Evolutionary conservation across 2,797 vertebrate species (phyloP).

Genomic region (Rhynchonycteris naso): DNA sequence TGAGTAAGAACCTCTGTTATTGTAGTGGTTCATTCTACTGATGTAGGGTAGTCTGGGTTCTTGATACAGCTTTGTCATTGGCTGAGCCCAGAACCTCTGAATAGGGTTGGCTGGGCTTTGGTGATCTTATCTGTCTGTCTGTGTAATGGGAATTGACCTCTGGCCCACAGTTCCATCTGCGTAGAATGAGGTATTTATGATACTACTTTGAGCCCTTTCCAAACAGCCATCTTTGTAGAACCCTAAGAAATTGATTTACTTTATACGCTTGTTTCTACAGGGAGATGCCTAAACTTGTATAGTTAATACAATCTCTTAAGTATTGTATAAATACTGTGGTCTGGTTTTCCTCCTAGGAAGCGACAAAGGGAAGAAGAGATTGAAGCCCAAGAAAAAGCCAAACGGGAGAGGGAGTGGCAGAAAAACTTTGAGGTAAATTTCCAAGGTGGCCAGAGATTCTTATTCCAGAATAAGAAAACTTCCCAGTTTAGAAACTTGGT

Average conservation of each 20-base stretch:
- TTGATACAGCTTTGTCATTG: neutral
- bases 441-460: neutral
- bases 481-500: neutral
- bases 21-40: neutral
- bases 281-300: neutral
- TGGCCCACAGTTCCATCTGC: neutral
- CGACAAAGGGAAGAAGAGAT: constrained; percentile 98
- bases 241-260: neutral
- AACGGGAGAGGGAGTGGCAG: constrained; percentile 98
- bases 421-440: constrained; percentile 97
- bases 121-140: neutral
- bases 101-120: neutral
- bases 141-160: neutral
- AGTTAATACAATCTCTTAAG: neutral
- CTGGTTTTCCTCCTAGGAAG: constrained; percentile 89
- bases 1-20: neutral
- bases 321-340: neutral
- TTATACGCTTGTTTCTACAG: neutral
- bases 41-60: neutral
- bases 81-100: neutral
- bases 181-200: neutral
- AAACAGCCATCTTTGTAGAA: neutral
- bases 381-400: constrained; percentile 95
- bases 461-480: neutral
- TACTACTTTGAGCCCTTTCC: neutral